Conservation (phyloP, 2,797 vertebrate species). For the Pelodytes ibericus region DNA sequence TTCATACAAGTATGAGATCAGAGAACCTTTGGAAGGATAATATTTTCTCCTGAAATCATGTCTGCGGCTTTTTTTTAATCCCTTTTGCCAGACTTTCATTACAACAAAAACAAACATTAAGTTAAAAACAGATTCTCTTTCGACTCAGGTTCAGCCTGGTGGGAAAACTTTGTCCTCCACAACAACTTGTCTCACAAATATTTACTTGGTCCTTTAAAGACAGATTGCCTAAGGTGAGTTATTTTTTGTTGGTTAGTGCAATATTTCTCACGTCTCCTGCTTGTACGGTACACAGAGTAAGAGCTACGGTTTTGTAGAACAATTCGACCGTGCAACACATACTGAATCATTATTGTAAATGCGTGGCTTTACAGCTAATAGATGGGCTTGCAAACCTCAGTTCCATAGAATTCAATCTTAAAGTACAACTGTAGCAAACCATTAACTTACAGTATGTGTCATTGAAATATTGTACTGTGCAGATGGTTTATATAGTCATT, state of each 20-base stretch:
- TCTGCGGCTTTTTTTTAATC: conserved; percentile 8
- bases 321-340: not conserved
- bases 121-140: conserved; percentile 16
- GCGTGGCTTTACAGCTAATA: not conserved
- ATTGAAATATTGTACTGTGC: too few relatives aligned
- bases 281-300: not conserved
- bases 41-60: not conserved
- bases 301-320: not conserved
- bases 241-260: not conserved
- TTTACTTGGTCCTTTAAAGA: conserved; percentile 1
- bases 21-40: conserved; percentile 24
- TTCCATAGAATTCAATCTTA: too few relatives aligned
- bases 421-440: too few relatives aligned
- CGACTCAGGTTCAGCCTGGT: conserved; percentile 9
- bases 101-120: conserved; percentile 31
- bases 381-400: too few relatives aligned
- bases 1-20: not conserved
- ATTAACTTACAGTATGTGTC: too few relatives aligned
- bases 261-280: not conserved
- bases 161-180: conserved; percentile 20
- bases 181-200: not conserved
- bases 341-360: too few relatives aligned
- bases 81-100: conserved; percentile 42
- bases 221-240: not conserved
- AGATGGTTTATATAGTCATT: too few relatives aligned